Evolutionary conservation across 2,888 invertebrate species (phyloP).

Genomic region (Ctena decussata): DNA sequence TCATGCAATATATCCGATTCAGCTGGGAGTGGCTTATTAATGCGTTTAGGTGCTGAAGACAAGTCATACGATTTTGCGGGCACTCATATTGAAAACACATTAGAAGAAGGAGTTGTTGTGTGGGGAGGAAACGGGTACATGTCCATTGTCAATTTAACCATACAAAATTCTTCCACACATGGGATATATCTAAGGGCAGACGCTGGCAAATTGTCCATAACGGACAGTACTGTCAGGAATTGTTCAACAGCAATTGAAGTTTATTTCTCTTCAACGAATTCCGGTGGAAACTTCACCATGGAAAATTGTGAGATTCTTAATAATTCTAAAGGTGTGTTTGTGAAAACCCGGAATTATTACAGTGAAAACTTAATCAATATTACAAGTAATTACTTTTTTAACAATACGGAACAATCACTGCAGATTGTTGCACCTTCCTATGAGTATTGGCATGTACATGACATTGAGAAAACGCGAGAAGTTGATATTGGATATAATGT

Average conservation of each 20-base stretch:
- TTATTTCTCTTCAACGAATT: background rate
- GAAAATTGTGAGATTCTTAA: constrained; percentile 5
- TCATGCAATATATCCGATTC: background rate
- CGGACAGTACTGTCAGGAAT: background rate
- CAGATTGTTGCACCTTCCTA: background rate
- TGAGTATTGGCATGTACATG: background rate
- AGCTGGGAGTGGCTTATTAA: background rate
- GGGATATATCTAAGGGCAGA: background rate
- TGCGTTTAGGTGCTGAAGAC: background rate
- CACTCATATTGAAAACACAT: background rate
- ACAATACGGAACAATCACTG: background rate
- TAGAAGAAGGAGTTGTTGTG: background rate
- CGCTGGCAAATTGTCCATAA: background rate
- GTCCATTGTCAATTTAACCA: background rate
- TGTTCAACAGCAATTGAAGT: background rate
- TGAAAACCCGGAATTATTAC: background rate
- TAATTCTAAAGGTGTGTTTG: background rate
- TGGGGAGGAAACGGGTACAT: background rate
- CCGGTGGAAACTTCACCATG: constrained; percentile 10
- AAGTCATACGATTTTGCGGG: background rate
- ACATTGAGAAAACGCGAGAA: background rate
- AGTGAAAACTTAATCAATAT: background rate
- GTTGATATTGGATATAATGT: constrained; percentile 29
- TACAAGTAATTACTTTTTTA: constrained; percentile 2
- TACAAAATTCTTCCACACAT: background rate